Evolutionary conservation across 1,140 invertebrate genomes (phyloP).

Genomic region (Anastatus disparis): DNA sequence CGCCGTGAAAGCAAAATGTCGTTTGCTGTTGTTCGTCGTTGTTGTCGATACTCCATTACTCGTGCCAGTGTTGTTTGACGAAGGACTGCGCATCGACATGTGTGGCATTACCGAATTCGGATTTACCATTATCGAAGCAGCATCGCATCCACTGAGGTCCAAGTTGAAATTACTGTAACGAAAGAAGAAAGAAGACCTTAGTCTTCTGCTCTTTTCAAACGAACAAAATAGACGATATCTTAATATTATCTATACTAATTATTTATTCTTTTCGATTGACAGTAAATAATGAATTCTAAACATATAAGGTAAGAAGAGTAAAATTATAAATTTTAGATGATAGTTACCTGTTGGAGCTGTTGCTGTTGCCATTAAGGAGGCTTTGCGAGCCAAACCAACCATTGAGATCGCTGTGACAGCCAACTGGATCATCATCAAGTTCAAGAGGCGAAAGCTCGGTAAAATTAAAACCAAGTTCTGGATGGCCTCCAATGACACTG

Average conservation of each 20-base stretch:
- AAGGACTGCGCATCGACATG: conserved; percentile 67
- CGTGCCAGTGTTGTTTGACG: conserved; percentile 20
- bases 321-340: no score
- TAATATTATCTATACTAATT: no score
- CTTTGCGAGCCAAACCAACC: conserved; percentile 72
- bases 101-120: conserved; percentile 78
- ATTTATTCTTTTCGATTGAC: no score
- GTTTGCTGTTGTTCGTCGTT: conserved; percentile 27
- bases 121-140: conserved; percentile 80
- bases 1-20: conserved; percentile 52
- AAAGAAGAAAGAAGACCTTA: conserved; percentile 33
- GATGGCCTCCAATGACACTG: conserved; percentile 74
- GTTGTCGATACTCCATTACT: neutral
- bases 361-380: conserved; percentile 62
- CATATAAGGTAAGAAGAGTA: no score
- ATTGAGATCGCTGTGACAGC: conserved; percentile 67
- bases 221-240: no score
- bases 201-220: conserved; percentile 21
- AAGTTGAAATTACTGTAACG: conserved; percentile 69
- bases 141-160: conserved; percentile 78
- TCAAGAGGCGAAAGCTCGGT: conserved; percentile 75
- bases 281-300: no score
- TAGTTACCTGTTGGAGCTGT: conserved; percentile 61
- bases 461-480: conserved; percentile 69
- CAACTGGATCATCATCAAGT: conserved; percentile 71